phyloP scores from a whole-genome alignment of 1,140 invertebrate species.

The Eueides isabella region DNA sequence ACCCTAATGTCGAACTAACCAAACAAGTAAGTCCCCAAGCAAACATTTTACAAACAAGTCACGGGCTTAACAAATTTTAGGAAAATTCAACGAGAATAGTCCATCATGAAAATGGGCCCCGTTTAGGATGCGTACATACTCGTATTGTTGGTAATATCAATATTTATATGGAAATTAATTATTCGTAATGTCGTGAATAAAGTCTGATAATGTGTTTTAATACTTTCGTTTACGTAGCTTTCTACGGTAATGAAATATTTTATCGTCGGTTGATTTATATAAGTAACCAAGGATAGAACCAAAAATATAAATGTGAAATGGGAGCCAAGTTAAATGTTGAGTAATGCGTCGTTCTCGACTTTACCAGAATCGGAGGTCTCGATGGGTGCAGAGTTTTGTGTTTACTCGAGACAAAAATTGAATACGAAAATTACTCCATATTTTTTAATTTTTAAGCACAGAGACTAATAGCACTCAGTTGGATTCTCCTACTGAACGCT shows the following conservation, averaged over 20 bases:
- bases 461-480: too few species aligned
- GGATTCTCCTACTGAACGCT: too few species aligned
- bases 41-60: constrained; percentile 48
- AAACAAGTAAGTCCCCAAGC: constrained; percentile 47
- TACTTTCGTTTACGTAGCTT: neutral
- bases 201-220: neutral
- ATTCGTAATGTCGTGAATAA: neutral
- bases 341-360: too few species aligned
- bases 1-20: constrained; percentile 39
- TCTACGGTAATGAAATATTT: neutral
- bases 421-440: too few species aligned
- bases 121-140: constrained; percentile 13
- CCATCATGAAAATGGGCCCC: constrained; percentile 36
- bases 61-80: constrained; percentile 43
- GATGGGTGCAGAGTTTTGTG: too few species aligned
- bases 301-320: too few species aligned
- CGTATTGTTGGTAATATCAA: neutral
- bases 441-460: too few species aligned
- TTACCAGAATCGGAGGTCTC: too few species aligned
- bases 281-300: neutral
- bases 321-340: too few species aligned
- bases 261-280: neutral
- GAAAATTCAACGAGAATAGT: constrained; percentile 41
- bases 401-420: too few species aligned
- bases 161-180: neutral